Evolutionary conservation across 2,113 vertebrate genomes (phyloP).

Genomic region (Psammodynastes pulverulentus): DNA sequence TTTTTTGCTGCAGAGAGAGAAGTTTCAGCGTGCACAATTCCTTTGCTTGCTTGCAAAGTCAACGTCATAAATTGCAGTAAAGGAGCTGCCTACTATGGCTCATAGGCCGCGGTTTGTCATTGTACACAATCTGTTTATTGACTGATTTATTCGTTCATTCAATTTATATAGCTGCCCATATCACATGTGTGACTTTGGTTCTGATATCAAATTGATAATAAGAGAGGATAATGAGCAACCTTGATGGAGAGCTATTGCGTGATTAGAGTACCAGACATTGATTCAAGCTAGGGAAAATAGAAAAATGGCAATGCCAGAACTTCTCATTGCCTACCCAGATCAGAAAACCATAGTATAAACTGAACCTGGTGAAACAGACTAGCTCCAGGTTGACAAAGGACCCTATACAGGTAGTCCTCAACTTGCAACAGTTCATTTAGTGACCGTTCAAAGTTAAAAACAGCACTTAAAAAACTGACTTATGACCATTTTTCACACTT

Average conservation of each 20-base stretch:
- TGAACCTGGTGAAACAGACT: not conserved
- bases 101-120: not conserved
- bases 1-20: not conserved
- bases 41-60: not conserved
- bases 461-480: not conserved
- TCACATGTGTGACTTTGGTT: not conserved
- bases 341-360: not conserved
- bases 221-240: not conserved
- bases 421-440: not conserved
- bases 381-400: not conserved
- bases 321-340: not conserved
- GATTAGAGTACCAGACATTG: not conserved
- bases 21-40: not conserved
- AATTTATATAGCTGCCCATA: not conserved
- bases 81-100: not conserved
- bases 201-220: not conserved
- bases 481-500: not conserved
- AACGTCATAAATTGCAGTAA: not conserved
- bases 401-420: not conserved
- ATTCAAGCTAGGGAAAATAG: not conserved
- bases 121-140: not conserved
- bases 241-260: not conserved
- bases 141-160: not conserved
- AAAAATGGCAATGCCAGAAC: not conserved
- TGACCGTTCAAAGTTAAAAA: not conserved